These are phyloP conservation scores for Andrena bucephala DNA, from an alignment of 2,888 invertebrate genomes.

Conservation along the genomic window DNA sequence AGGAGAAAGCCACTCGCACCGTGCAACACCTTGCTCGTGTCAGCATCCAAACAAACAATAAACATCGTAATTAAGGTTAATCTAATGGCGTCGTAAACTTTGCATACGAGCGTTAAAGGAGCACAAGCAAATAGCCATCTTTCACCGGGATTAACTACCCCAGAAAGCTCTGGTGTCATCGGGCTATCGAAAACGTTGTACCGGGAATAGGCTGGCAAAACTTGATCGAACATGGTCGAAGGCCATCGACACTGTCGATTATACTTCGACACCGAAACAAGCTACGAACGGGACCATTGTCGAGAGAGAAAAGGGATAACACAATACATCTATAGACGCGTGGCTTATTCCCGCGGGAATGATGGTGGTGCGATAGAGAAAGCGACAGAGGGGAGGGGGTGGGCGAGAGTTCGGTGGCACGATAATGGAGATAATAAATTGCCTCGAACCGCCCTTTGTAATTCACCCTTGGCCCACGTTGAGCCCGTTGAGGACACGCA, in stretches of 20 bases:
- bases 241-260: slow-evolving; percentile 64
- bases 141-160: slow-evolving; percentile 28
- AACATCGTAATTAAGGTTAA: slow-evolving; percentile 19
- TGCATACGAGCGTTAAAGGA: background rate
- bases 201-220: slow-evolving; percentile 59
- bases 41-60: background rate
- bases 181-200: slow-evolving; percentile 27
- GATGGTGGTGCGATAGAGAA: slow-evolving; percentile 42
- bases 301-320: slow-evolving; percentile 63
- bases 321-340: slow-evolving; percentile 48
- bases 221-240: slow-evolving; percentile 54
- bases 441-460: slow-evolving; percentile 69
- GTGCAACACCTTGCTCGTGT: too few relatives aligned
- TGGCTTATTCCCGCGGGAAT: slow-evolving; percentile 62
- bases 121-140: slow-evolving; percentile 32
- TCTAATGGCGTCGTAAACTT: slow-evolving; percentile 14
- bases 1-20: too few relatives aligned
- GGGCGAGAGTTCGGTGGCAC: slow-evolving; percentile 68
- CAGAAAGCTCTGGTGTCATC: slow-evolving; percentile 41
- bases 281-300: slow-evolving; percentile 57
- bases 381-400: slow-evolving; percentile 48
- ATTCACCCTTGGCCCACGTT: slow-evolving; percentile 61
- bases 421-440: slow-evolving; percentile 79
- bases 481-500: slow-evolving; percentile 53
- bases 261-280: slow-evolving; percentile 59